Conservation (phyloP, 2,113 vertebrate genomes). For the Lathamus discolor region DNA sequence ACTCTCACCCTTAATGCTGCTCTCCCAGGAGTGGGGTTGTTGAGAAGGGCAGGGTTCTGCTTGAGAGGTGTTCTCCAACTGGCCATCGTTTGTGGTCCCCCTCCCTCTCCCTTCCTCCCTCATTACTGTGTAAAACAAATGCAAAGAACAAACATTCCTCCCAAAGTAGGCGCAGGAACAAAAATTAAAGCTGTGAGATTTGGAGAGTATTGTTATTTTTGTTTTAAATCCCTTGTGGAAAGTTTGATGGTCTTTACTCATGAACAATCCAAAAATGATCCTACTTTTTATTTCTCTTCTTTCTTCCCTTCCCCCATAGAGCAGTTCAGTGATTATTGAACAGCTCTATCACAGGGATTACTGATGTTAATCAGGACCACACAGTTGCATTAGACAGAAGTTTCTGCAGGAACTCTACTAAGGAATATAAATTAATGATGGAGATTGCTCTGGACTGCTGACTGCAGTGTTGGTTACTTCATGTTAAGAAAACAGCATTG, state of each 20-base stretch:
- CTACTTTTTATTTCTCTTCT: not conserved
- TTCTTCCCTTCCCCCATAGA: not conserved
- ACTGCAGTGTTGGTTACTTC: not conserved
- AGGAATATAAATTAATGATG: constrained; percentile 28
- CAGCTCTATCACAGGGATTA: constrained; percentile 7
- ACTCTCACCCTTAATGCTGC: not conserved
- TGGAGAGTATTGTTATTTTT: not conserved
- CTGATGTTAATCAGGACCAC: constrained; percentile 48
- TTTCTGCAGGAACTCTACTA: constrained; percentile 14
- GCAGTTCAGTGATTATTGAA: constrained; percentile 3
- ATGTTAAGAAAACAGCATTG: constrained; percentile 15
- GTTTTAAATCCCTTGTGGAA: not conserved
- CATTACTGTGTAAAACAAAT: not conserved
- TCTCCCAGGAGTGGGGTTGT: fast-evolving
- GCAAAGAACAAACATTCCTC: not conserved
- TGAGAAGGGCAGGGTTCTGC: not conserved
- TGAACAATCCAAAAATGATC: not conserved
- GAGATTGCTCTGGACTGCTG: constrained; percentile 40
- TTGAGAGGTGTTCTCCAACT: not conserved
- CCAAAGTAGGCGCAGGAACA: not conserved
- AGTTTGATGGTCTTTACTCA: not conserved
- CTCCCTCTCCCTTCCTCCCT: not conserved
- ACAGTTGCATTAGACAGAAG: not conserved
- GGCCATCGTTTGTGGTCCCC: not conserved
- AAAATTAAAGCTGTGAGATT: not conserved